Percentiles rank a stretch among this genome's conserved stretches.
phyloP scores from a whole-genome alignment of 2,797 vertebrate genomes.

The Nasua narica region DNA sequence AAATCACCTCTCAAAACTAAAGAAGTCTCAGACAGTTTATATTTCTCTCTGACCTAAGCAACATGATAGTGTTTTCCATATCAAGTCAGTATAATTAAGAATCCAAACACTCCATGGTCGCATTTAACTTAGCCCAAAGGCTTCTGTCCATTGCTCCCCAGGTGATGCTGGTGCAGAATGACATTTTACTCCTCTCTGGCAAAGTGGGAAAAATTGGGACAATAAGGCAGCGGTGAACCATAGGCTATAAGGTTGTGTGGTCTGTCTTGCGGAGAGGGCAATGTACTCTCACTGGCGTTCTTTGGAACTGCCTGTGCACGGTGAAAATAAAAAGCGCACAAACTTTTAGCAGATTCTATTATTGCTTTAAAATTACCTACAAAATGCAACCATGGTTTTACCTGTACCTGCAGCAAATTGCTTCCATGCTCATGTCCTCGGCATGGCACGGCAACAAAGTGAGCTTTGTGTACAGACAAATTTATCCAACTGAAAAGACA shows the following conservation, averaged over 20 bases:
- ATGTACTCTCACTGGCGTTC: neutral
- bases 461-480: neutral
- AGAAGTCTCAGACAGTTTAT: neutral
- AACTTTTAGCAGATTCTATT: neutral
- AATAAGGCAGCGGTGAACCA: neutral
- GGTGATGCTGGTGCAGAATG: neutral
- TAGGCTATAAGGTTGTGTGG: neutral
- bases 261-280: too few species aligned
- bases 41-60: neutral
- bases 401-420: neutral
- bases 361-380: neutral
- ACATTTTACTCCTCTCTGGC: neutral
- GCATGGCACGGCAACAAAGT: neutral
- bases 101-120: neutral
- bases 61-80: neutral
- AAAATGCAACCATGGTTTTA: neutral
- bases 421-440: too few species aligned
- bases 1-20: neutral
- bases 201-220: neutral
- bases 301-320: neutral
- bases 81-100: neutral
- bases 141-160: neutral
- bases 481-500: neutral
- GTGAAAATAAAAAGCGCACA: neutral
- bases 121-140: neutral